Percentiles rank a stretch among this genome's conserved stretches.
Conservation (phyloP, 2,888 invertebrate species). For the Pollenia labialis region DNA sequence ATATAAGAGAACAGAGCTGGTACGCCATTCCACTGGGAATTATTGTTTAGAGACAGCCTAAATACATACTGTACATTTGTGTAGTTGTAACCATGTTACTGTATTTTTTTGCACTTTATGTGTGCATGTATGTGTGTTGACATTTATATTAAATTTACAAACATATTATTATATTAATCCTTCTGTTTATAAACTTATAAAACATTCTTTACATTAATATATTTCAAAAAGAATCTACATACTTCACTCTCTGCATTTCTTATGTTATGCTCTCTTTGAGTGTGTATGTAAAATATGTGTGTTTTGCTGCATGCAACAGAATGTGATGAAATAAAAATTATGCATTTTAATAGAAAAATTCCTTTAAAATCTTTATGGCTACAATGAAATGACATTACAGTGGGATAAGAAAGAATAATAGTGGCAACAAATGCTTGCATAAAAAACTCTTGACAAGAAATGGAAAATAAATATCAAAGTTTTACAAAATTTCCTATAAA, state of each 20-base stretch:
- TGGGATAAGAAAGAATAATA: too few species aligned
- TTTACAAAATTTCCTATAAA: too few species aligned
- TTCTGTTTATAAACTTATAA: constrained; percentile 61
- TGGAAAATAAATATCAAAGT: too few species aligned
- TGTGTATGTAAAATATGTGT: not conserved
- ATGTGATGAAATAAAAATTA: constrained; percentile 64
- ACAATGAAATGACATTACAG: constrained; percentile 21
- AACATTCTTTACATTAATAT: constrained; percentile 65
- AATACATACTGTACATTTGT: too few species aligned
- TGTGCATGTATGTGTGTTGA: not conserved
- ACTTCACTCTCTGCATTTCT: constrained; percentile 1
- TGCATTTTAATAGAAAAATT: constrained; percentile 68
- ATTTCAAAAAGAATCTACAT: constrained; percentile 40
- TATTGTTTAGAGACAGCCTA: too few species aligned
- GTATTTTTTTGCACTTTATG: not conserved
- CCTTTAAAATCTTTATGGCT: constrained; percentile 57
- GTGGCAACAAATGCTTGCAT: too few species aligned
- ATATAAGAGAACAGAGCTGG: too few species aligned
- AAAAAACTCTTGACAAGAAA: too few species aligned
- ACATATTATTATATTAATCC: constrained; percentile 64
- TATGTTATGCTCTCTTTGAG: not conserved
- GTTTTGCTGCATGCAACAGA: constrained; percentile 42
- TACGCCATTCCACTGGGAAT: too few species aligned
- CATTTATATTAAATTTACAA: constrained; percentile 44
- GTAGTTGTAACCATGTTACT: too few species aligned